phyloP scores from a whole-genome alignment of 2,888 invertebrate species.

The Spilosoma lubricipeda region DNA sequence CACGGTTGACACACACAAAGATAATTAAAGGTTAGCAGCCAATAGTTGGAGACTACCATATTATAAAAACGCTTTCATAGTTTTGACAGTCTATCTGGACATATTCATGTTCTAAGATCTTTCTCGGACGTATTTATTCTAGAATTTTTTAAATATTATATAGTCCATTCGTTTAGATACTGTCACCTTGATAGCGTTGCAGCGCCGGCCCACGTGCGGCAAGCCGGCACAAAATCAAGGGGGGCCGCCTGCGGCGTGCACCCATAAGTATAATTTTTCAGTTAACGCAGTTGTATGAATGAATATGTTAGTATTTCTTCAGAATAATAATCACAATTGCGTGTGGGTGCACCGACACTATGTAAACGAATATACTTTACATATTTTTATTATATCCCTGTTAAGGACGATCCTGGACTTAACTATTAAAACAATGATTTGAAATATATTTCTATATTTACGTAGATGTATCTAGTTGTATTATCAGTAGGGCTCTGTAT shows the following conservation, averaged over 20 bases:
- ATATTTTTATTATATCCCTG: neutral
- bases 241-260: too few relatives aligned
- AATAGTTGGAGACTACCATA: neutral
- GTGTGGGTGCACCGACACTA: too few relatives aligned
- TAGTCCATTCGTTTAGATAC: too few relatives aligned
- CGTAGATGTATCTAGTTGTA: conserved; percentile 3
- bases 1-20: neutral
- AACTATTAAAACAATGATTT: neutral
- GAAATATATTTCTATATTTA: neutral
- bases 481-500: conserved; percentile 22
- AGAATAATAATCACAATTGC: too few relatives aligned
- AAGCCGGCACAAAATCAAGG: too few relatives aligned
- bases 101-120: neutral
- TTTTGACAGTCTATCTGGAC: neutral
- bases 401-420: neutral
- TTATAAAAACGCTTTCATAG: neutral
- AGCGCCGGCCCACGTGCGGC: too few relatives aligned
- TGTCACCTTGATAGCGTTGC: too few relatives aligned
- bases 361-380: too few relatives aligned
- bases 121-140: neutral
- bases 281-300: too few relatives aligned
- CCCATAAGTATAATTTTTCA: too few relatives aligned
- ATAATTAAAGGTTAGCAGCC: neutral
- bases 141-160: neutral
- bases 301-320: too few relatives aligned